A percentile compares a stretch with the other conserved stretches of the same genome.
phyloP scores from a whole-genome alignment of 2,888 invertebrate species.

The Aspidiotus rigidus region DNA sequence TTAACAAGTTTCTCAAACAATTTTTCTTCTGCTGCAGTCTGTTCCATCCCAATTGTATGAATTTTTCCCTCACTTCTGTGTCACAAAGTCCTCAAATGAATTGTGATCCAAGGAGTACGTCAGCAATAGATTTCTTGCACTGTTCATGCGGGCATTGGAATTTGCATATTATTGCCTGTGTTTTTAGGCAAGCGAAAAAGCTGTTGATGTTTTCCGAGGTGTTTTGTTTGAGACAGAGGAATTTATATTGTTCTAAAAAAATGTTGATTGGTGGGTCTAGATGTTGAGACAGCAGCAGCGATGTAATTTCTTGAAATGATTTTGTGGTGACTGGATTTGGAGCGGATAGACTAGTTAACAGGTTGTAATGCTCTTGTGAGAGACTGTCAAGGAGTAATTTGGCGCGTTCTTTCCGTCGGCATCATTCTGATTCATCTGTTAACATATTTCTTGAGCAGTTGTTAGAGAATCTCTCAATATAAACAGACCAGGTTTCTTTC shows the following conservation, averaged over 20 bases:
- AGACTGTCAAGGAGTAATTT: background rate
- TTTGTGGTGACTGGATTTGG: background rate
- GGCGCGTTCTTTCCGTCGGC: background rate
- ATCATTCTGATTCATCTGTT: background rate
- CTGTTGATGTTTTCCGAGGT: background rate
- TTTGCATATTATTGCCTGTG: background rate
- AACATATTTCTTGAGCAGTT: background rate
- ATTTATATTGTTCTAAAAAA: background rate
- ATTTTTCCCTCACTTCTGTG: too few species aligned
- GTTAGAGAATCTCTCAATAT: background rate
- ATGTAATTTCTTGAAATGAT: background rate
- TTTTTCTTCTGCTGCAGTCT: too few species aligned
- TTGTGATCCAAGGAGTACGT: too few species aligned
- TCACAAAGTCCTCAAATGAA: too few species aligned
- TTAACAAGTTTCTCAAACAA: too few species aligned
- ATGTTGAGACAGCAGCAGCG: background rate
- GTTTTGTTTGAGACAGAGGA: background rate
- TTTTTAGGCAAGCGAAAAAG: background rate
- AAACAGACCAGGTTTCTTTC: too few species aligned
- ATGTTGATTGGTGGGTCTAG: background rate
- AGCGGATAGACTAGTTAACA: too few species aligned
- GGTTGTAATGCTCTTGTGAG: background rate
- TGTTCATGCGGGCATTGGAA: too few species aligned
- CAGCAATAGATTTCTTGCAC: too few species aligned
- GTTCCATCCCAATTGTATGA: too few species aligned